Conservation (phyloP, 2,888 invertebrate species). For the Bedellia somnulentella region DNA sequence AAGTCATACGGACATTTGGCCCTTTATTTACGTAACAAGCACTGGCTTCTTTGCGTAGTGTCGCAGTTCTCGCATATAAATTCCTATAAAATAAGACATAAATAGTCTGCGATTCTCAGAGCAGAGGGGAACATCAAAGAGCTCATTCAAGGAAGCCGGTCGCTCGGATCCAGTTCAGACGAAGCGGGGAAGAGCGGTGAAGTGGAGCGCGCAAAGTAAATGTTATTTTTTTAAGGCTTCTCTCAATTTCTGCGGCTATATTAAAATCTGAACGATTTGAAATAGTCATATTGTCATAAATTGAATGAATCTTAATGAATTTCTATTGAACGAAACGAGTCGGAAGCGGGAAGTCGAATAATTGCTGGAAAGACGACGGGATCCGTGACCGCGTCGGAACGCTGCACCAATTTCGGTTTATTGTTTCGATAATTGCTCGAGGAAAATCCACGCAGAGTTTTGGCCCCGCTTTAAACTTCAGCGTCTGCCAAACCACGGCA, state of each 20-base stretch:
- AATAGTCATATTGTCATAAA: constrained; percentile 49
- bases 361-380: constrained; percentile 42
- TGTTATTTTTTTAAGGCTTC: no score
- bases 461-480: constrained; percentile 27
- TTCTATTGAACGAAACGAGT: constrained; percentile 44
- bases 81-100: constrained; percentile 33
- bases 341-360: constrained; percentile 30
- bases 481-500: constrained; percentile 16
- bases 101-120: constrained; percentile 30
- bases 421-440: constrained; percentile 55
- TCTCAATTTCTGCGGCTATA: constrained; percentile 24
- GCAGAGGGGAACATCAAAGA: constrained; percentile 43
- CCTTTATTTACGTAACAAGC: constrained; percentile 27
- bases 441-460: constrained; percentile 28
- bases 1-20: constrained; percentile 22
- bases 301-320: constrained; percentile 56
- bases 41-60: constrained; percentile 14
- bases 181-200: neutral
- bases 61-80: constrained; percentile 22
- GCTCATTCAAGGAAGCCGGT: constrained; percentile 27
- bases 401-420: constrained; percentile 51
- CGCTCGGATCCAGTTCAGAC: constrained; percentile 10
- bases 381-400: constrained; percentile 38
- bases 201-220: no score
- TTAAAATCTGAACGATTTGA: constrained; percentile 40